Base-by-base conservation (phyloP, 2,888 invertebrate species). In the Morpho deidamia region DNA sequence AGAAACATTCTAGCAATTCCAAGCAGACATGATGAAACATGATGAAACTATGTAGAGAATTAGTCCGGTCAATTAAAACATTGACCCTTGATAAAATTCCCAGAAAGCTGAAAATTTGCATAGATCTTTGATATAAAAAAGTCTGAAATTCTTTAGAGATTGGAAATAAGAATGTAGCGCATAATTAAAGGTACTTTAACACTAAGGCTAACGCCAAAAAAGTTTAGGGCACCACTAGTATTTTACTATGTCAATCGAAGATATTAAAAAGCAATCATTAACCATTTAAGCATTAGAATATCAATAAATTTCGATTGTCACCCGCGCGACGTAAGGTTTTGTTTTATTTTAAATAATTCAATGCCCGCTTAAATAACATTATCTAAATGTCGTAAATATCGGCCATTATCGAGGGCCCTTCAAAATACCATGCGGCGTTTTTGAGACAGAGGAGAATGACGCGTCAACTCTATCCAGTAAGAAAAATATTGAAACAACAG, bases 401-500 rank as follows among this genome's bases (percentile, higher is more conserved):
- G 76, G 70, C 83, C 84, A 87, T 85, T 88, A 86, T 83, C 81
- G 78, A 83, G 76, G 64, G 71, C 83, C 79, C 86, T 84, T 84
- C 81, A 84, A 79, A 86, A 87, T 83, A 80, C 83, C 83, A 76
- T 66, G 81, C 86, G 85, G 86, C 69, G 77, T 83, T 80, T 83
- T 85, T 82, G 79, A 85, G 76, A 42, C 74, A 72, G 75, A 74
- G 75, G 78, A 75, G 83, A 84, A 82, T 87, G 86, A 86, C 87
- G 78, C 80, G 83, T 84, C 85, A 85, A 81, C 84, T 82, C 76
- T 72, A 76, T 75, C 81, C 76, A 78, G 78, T 63, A 87, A 87
- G 88, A 86, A 89, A 88, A 89, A 89, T 87, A 89, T 88, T 88
- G 87, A 86, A 87, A 87, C 88, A 88, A 85, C 84, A 83, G 78